Evolutionary conservation across 2,113 vertebrate species (phyloP).

Genomic region (Rhombomys opimus): DNA sequence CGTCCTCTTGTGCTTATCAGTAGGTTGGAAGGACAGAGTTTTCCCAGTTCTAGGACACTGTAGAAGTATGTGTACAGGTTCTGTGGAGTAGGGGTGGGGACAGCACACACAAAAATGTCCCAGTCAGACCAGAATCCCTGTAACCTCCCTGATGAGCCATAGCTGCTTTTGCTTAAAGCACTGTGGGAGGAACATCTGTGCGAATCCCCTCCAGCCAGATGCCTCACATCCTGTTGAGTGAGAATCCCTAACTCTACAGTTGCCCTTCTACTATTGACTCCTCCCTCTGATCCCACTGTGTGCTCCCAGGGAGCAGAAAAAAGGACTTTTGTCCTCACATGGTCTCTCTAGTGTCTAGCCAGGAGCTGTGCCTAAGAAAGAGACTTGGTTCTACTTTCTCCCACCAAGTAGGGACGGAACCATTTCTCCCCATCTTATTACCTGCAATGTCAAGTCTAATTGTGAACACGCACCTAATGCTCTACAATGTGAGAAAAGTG

Average conservation of each 20-base stretch:
- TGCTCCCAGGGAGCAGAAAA: neutral
- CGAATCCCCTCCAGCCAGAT: neutral
- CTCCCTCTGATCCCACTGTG: neutral
- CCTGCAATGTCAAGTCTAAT: conserved; percentile 5
- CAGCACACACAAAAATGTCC: neutral
- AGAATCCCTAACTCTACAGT: neutral
- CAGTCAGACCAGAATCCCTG: neutral
- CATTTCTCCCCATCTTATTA: conserved; percentile 12
- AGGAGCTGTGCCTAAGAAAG: neutral
- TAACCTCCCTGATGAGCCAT: neutral
- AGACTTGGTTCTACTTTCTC: neutral
- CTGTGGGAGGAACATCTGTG: neutral
- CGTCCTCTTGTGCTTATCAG: neutral
- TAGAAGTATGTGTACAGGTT: conserved; percentile 24
- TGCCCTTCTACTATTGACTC: neutral
- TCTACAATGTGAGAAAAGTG: conserved; percentile 8
- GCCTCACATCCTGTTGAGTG: neutral
- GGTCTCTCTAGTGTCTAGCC: neutral
- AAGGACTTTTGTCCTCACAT: neutral
- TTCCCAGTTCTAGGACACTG: neutral
- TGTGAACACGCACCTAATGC: neutral
- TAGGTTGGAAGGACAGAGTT: neutral
- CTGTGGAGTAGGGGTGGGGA: neutral
- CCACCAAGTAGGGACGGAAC: neutral
- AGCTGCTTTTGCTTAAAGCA: neutral